phyloP scores from a whole-genome alignment of 1,140 invertebrate genomes.

The Panulirus ornatus region DNA sequence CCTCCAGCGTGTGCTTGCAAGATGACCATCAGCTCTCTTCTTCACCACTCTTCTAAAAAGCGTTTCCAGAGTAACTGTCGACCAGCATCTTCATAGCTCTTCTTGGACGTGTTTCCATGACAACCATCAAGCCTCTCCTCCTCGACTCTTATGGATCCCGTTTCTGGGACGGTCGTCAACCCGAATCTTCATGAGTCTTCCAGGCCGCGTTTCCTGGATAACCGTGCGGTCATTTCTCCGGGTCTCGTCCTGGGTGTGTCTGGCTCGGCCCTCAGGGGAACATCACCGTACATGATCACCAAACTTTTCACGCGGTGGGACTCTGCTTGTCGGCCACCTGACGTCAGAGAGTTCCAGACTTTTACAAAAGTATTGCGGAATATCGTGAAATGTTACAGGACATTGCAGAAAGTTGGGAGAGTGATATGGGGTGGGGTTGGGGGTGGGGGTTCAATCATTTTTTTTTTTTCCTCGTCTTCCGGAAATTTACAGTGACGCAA shows the following conservation, averaged over 20 bases:
- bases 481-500: neutral
- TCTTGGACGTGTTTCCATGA: neutral
- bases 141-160: neutral
- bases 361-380: neutral
- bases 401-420: neutral
- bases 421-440: neutral
- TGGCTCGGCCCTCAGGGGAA: neutral
- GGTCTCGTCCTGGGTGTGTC: neutral
- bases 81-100: neutral
- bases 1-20: no score
- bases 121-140: neutral
- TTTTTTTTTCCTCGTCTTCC: no score
- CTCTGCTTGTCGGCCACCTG: constrained; percentile 1
- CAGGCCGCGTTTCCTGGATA: neutral
- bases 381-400: neutral
- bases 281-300: neutral
- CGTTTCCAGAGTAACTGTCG: neutral
- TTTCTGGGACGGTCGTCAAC: neutral
- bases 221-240: no score
- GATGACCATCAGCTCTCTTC: no score
- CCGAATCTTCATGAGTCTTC: neutral
- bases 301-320: neutral
- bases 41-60: neutral
- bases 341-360: neutral
- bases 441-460: no score